A percentile compares a stretch with the other conserved stretches of the same genome.
These are phyloP conservation scores for Mirza zaza DNA, from an alignment of 2,113 vertebrate species.

Conservation along the genomic window DNA sequence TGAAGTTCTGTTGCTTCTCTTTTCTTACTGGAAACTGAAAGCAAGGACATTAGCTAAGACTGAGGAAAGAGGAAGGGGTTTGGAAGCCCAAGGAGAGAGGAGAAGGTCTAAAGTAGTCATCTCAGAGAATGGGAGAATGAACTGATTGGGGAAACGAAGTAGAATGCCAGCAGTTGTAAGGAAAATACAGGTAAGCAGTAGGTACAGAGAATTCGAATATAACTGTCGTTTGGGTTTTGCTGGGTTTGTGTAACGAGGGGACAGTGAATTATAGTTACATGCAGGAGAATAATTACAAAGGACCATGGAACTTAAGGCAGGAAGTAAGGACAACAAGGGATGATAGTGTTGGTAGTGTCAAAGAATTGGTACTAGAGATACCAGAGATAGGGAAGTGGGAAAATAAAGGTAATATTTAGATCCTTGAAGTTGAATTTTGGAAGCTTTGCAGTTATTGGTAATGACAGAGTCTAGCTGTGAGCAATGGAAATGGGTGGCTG, in stretches of 20 bases:
- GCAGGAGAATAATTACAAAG: neutral
- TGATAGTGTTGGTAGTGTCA: neutral
- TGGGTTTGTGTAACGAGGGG: neutral
- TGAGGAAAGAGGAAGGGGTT: neutral
- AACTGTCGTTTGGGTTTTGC: neutral
- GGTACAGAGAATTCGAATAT: neutral
- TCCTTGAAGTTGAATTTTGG: neutral
- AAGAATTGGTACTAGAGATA: neutral
- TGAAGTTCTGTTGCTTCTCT: neutral
- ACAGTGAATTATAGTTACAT: neutral
- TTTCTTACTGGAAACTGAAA: slow-evolving; percentile 1
- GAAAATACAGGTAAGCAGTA: neutral
- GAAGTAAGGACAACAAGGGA: neutral
- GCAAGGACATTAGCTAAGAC: neutral
- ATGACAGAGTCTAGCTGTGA: neutral
- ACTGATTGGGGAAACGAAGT: neutral
- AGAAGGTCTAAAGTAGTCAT: neutral
- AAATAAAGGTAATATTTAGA: neutral
- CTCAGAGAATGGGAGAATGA: neutral
- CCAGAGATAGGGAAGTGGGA: neutral
- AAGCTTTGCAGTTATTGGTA: neutral
- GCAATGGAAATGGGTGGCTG: neutral
- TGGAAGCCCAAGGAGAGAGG: neutral
- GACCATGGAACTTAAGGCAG: neutral
- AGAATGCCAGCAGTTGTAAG: neutral